Base-by-base conservation (phyloP, 2,888 invertebrate genomes). In the Drosophila kambysellisi region DNA sequence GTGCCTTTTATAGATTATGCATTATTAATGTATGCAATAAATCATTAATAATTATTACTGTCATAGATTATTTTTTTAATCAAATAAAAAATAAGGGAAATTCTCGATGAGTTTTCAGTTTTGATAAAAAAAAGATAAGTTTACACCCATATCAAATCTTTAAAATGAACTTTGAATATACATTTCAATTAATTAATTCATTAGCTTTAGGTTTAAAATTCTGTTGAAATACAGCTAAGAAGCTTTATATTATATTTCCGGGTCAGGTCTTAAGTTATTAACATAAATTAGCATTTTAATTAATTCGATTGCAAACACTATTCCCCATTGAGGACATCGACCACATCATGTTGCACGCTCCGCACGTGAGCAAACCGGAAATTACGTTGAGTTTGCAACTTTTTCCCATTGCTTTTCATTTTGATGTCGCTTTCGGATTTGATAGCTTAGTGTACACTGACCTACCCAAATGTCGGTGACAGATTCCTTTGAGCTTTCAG, bases 311-410 rank as follows among this genome's bases (percentile, higher is more conserved):
- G 60, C 30, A 48, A 25, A 50, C 48, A 32, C 25, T 43, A 52
- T 37, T 64, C 37, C 66, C 71, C 11, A n/a, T 54, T 61, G 59
- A 62, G 67, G 35, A 41, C 25, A 25, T 25, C 52, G 52, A 59
- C 33, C 61, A 20, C 64, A 60, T 64, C 63, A 70, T 51, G 54
- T 43, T 75, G 66, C 71, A 80, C 2, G 59, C 59, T 52, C 56
- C 52, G 75, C 79, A 79, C 76, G 76, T 75, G 76, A 59, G 59
- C 30, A 32, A 30, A 62, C 84, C 84, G 84, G 84, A 84, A 83
- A 84, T 84, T 89, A 68, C 43, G 70, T 66, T 67, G 58, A 60
- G 57, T 52, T 66, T 70, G 74, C 64, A 54, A 46, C 58, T 59
- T 76, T 64, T 39, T 56, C 52, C 25, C 33, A 8, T 48, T 9